Evolutionary conservation across 2,888 invertebrate genomes (phyloP).

Genomic region (Philopedon plagiatum): DNA sequence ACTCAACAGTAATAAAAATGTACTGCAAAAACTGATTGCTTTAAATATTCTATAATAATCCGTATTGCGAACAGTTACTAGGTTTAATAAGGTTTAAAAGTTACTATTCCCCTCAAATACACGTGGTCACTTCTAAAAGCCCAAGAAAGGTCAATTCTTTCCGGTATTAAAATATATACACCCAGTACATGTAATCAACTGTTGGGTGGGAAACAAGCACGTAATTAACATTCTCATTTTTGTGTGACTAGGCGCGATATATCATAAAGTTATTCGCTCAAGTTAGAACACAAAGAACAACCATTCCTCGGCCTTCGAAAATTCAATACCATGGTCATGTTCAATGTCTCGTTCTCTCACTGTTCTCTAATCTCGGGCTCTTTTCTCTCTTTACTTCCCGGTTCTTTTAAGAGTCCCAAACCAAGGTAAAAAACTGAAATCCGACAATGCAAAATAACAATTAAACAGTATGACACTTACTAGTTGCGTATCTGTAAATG

Average conservation of each 20-base stretch:
- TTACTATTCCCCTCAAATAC: no score
- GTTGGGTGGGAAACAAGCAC: slow-evolving; percentile 42
- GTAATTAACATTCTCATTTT: slow-evolving; percentile 50
- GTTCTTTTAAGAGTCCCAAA: slow-evolving; percentile 42
- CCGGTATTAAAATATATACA: neutral
- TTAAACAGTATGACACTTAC: no score
- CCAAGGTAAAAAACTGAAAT: neutral
- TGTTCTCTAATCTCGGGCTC: slow-evolving; percentile 45
- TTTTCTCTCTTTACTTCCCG: slow-evolving; percentile 47
- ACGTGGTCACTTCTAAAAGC: neutral
- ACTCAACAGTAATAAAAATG: no score
- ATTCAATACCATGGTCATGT: slow-evolving; percentile 64
- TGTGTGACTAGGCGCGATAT: slow-evolving; percentile 49
- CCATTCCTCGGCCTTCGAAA: slow-evolving; percentile 53
- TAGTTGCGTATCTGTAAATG: no score
- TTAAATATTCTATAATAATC: no score
- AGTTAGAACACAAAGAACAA: slow-evolving; percentile 38
- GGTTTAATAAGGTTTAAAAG: no score
- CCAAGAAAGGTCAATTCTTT: slow-evolving; percentile 2
- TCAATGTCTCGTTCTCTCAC: slow-evolving; percentile 56
- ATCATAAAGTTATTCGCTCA: slow-evolving; percentile 44
- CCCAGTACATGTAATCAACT: slow-evolving; percentile 8
- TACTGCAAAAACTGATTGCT: no score
- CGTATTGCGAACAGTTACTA: no score
- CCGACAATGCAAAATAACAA: no score